Base-by-base conservation (phyloP, 2,888 invertebrate genomes). In the Caenorhabditis sp. region DNA sequence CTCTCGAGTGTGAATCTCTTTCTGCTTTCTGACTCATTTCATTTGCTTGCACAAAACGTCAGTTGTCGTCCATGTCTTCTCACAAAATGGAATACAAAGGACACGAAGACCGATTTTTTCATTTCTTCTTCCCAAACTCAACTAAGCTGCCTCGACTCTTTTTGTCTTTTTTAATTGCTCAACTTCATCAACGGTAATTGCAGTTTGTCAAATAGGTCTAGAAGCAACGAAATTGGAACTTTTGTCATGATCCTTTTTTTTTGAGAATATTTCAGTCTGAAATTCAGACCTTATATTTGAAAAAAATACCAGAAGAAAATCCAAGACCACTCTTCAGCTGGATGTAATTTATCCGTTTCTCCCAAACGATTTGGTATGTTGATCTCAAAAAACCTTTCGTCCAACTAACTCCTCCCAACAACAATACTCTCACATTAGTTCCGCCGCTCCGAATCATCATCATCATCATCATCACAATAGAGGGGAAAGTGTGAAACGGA, bases 401-500 rank as follows among this genome's bases (percentile, higher is more conserved):
- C 4, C 19, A 47, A 8, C 47, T 47, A 2, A 19, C 19, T n/a
- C 47, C 47, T 19, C 19, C 47, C 19, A 47, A 47, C 19, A 47
- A 47, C 47, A 47, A 68, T 38, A 38, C 54, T n/a, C n/a, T n/a
- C n/a, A 54, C 68, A 54, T 68, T 68, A 68, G 68, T 68, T 68
- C 68, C 68, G 68, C 68, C 68, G 68, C 68, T 68, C 68, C 68
- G 68, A 68, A 68, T 68, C 68, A 68, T 68, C 68, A 68, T 68
- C 54, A 66, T 63, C 41, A 58, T 64, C 66, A 35, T 54, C 54
- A 54, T 68, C 54, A 68, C 68, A 68, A 68, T 54, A 49, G 51
- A 66, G 35, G 44, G 31, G n/a, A 68, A 56, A 70, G 70, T 58
- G 58, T 44, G 58, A 58, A 70, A 58, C 56, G 70, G 58, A 58